Percentiles rank a stretch among this genome's conserved stretches.
These are phyloP conservation scores for Bovichtus diacanthus DNA, from an alignment of 2,797 vertebrate species.

Conservation along the genomic window DNA sequence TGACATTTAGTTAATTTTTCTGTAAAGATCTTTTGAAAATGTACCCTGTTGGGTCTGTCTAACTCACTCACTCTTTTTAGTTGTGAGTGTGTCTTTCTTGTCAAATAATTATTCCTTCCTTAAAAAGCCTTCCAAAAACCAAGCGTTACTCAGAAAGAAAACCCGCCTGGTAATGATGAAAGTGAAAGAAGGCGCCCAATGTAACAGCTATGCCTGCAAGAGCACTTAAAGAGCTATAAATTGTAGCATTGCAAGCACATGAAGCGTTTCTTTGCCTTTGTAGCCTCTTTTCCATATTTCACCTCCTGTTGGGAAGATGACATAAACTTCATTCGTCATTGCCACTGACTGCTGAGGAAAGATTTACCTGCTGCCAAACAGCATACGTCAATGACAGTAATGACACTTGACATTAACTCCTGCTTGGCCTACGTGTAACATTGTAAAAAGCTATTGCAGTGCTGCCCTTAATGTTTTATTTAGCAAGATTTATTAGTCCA, in stretches of 20 bases:
- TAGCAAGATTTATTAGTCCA: background rate
- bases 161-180: background rate
- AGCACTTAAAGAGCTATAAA: slow-evolving; percentile 31
- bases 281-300: slow-evolving; percentile 20
- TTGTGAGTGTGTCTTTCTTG: background rate
- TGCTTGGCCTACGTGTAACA: background rate
- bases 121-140: background rate
- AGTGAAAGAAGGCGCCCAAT: slow-evolving; percentile 1
- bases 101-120: background rate
- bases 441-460: background rate
- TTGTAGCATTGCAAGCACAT: slow-evolving; percentile 1
- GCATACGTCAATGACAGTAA: slow-evolving; percentile 14
- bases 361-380: slow-evolving; percentile 46
- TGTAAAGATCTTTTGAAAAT: background rate
- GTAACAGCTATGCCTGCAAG: slow-evolving; percentile 12
- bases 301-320: slow-evolving; percentile 25
- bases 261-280: background rate
- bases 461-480: slow-evolving; percentile 2
- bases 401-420: slow-evolving; percentile 34
- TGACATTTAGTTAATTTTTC: background rate
- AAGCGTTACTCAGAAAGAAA: slow-evolving; percentile 19
- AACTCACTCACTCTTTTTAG: background rate
- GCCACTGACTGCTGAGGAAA: background rate
- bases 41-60: background rate
- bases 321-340: slow-evolving; percentile 29